Evolutionary conservation across 1,140 invertebrate genomes (phyloP).

Genomic region (Paramacrobiotus metropolitanus): DNA sequence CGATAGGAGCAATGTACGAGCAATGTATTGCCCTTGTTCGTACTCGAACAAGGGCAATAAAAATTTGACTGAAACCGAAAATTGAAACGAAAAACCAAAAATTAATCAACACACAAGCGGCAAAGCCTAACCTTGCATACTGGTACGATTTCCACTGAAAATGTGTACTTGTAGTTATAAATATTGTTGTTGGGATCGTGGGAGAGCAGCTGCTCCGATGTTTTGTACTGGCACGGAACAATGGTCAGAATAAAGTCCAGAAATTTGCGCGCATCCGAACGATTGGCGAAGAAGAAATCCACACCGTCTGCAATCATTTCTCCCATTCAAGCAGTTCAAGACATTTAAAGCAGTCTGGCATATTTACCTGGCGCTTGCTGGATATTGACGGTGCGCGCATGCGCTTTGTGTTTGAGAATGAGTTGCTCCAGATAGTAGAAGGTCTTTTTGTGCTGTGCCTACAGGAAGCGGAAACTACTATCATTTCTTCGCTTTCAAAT

Average conservation of each 20-base stretch:
- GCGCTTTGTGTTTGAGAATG: conserved; percentile 80
- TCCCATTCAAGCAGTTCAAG: background rate
- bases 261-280: conserved; percentile 76
- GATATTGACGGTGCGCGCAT: conserved; percentile 70
- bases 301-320: conserved; percentile 48
- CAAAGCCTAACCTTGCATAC: conserved; percentile 82
- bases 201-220: conserved; percentile 83
- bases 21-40: background rate
- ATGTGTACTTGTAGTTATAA: conserved; percentile 72
- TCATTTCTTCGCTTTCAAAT: background rate
- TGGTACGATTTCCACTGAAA: conserved; percentile 79
- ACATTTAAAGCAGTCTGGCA: background rate
- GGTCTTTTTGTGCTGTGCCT: conserved; percentile 82
- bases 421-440: conserved; percentile 95
- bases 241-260: conserved; percentile 71
- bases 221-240: conserved; percentile 54
- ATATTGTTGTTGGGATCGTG: conserved; percentile 91
- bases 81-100: too few species aligned
- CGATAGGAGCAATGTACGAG: background rate
- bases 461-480: conserved; percentile 27
- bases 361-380: conserved; percentile 61
- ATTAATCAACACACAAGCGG: too few species aligned
- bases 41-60: background rate
- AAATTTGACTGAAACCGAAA: too few species aligned
- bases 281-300: conserved; percentile 79